Conservation (phyloP, 2,113 vertebrate genomes). For the Struthidea cinerea region DNA sequence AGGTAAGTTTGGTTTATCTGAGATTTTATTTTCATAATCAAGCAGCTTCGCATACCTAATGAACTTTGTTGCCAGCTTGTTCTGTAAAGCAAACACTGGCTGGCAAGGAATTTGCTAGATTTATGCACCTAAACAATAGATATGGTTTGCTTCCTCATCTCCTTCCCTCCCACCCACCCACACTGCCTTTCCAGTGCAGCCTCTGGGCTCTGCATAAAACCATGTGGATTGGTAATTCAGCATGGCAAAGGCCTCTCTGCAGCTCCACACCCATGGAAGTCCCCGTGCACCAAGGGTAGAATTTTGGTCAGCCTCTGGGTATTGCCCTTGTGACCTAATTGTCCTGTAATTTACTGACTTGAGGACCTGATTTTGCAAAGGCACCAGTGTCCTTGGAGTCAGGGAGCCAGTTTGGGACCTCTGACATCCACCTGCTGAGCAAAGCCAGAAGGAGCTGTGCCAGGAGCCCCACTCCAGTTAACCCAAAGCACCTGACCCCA, state of each 20-base stretch:
- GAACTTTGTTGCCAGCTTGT: neutral
- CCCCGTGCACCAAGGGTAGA: neutral
- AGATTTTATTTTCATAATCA: slow-evolving; percentile 26
- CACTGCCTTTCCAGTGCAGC: neutral
- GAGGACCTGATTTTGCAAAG: neutral
- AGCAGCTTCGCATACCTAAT: neutral
- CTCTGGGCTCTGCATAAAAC: neutral
- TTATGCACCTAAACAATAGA: neutral
- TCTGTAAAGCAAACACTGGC: neutral
- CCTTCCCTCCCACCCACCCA: neutral
- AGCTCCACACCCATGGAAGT: neutral
- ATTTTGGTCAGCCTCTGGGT: neutral
- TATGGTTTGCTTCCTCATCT: neutral
- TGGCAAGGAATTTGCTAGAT: neutral
- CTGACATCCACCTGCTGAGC: neutral
- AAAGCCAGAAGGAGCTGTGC: neutral
- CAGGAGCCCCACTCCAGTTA: neutral
- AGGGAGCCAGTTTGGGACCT: neutral
- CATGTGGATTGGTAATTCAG: neutral
- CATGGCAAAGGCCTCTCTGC: neutral
- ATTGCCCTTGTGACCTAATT: neutral
- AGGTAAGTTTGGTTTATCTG: neutral
- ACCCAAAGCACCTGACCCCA: neutral
- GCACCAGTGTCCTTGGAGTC: neutral
- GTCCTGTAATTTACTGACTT: neutral